phyloP scores from a whole-genome alignment of 2,888 invertebrate species.

The Synanthedon vespiformis region DNA sequence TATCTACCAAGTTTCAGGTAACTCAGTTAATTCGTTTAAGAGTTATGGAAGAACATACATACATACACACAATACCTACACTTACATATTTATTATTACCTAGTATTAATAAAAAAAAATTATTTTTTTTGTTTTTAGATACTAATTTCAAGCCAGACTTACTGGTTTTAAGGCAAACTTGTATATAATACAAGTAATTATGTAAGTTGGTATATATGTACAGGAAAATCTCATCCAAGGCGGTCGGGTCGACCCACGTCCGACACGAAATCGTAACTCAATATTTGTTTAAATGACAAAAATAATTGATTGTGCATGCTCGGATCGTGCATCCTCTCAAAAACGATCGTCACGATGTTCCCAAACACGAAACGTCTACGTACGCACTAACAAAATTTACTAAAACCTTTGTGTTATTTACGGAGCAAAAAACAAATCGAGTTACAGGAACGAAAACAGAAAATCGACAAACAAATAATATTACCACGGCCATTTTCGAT shows the following conservation, averaged over 20 bases:
- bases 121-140: no score
- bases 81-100: no score
- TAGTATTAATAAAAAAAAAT: no score
- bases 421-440: constrained; percentile 66
- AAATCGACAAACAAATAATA: constrained; percentile 67
- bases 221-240: background rate
- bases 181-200: background rate
- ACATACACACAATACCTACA: no score
- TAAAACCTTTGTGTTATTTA: constrained; percentile 52
- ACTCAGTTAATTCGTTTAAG: no score
- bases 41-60: no score
- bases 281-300: constrained; percentile 62
- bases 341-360: constrained; percentile 41
- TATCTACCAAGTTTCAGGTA: no score
- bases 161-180: no score
- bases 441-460: constrained; percentile 65
- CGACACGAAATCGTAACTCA: constrained; percentile 49
- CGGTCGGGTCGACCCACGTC: constrained; percentile 10
- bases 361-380: constrained; percentile 30
- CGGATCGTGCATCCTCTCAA: constrained; percentile 32
- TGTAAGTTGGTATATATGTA: background rate
- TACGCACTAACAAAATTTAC: constrained; percentile 61
- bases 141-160: no score
- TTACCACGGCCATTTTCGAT: constrained; percentile 64
- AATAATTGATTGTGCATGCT: constrained; percentile 56